Base-by-base conservation (phyloP, 2,113 vertebrate species). In the Phoenicopterus ruber region DNA sequence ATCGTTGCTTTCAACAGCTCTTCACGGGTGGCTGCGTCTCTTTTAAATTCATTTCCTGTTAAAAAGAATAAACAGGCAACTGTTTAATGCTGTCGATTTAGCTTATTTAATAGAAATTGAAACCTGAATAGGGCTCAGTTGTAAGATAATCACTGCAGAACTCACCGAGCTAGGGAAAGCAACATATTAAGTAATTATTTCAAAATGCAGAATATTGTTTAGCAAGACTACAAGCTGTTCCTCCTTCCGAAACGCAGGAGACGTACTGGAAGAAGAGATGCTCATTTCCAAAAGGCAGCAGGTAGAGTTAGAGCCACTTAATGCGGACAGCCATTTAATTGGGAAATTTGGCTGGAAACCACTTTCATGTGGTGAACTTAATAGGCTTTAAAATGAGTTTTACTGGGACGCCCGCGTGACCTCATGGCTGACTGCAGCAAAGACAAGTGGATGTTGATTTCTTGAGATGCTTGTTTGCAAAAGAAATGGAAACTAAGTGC, bases 21-120 rank as follows among this genome's bases (percentile, higher is more conserved):
- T 98, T 98, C 97, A 95, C 72, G 63, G 97, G 98, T 96, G 98
- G 97, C 94, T 97, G 97, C 97, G 46, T 96, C 96, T 94, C 96
- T 97, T 97, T 98, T 97, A 97, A 96, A 98, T 97, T 97, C 96
- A 98, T 98, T 98, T 98, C 98, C 97, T 98, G 94, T 82, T 98
- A 96, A 96, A 98, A 98, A 98, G 94, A 95, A 98, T 97, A 97
- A 97, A 96, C 95, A 97, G 97, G 97, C 96, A 97, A 97, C 97
- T 96, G 92, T 97, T 97, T 93, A 95, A 97, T 97, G 96, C 97
- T 93, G 96, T 93, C 95, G 34, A 96, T 98, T 96, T 94, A 85
- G 90, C 94, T 97, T 94, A 93, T 96, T 97, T 97, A 97, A 97
- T 96, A 97, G 96, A 97, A 98, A 97, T 54, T 86, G 93, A 96